Conservation (phyloP, 2,797 vertebrate species). For the Sebastes umbrosus region DNA sequence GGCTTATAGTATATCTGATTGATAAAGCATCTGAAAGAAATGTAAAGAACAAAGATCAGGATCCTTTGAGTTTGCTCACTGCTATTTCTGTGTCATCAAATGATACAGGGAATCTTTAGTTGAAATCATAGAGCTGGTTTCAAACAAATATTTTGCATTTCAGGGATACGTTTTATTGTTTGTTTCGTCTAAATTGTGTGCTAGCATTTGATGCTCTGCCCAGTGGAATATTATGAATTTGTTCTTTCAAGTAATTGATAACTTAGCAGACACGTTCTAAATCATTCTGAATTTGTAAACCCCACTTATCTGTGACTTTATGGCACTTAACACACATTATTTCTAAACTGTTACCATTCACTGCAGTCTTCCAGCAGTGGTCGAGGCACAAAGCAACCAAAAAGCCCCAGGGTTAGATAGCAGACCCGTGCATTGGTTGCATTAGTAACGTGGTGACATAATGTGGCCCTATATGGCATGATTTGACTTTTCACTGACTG, state of each 20-base stretch:
- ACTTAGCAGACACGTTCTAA: background rate
- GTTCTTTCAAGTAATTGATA: background rate
- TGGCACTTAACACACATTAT: background rate
- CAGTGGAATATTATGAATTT: background rate
- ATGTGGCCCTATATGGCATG: background rate
- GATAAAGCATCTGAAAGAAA: conserved; percentile 31
- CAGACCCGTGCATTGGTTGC: background rate
- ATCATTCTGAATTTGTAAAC: background rate
- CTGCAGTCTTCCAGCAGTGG: background rate
- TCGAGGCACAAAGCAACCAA: background rate
- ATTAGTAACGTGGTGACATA: background rate
- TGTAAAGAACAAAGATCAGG: background rate
- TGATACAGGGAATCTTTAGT: background rate
- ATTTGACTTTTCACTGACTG: background rate
- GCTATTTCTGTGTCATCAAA: background rate
- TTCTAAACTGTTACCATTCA: background rate
- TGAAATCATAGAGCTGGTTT: background rate
- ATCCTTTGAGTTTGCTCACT: background rate
- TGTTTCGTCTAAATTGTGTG: background rate
- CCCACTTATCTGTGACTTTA: background rate
- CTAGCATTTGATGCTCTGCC: background rate
- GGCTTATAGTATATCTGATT: conserved; percentile 12
- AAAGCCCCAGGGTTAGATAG: background rate
- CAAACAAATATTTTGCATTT: background rate
- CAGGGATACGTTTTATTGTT: background rate